Percentiles rank a stretch among this genome's conserved stretches.
Conservation (phyloP, 2,113 vertebrate genomes). For the Lepus timidus region DNA sequence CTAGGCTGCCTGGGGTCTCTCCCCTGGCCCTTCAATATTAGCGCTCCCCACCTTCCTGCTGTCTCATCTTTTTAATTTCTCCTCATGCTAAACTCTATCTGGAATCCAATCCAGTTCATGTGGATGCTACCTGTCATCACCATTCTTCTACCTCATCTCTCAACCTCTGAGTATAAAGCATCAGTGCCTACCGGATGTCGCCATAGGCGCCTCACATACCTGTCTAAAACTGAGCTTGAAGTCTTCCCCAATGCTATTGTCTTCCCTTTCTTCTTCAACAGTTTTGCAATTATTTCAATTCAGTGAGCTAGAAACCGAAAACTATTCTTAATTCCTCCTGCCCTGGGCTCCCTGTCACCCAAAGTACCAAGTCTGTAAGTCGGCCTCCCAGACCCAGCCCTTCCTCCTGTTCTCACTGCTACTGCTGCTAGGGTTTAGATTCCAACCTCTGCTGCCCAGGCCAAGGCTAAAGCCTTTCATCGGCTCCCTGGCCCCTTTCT, state of each 20-base stretch:
- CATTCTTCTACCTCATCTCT: not conserved
- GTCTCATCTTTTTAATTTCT: not conserved
- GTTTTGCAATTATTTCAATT: not conserved
- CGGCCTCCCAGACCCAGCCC: not conserved
- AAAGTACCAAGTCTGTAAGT: not conserved
- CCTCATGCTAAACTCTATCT: not conserved
- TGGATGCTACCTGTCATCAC: not conserved
- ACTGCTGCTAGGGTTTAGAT: not conserved
- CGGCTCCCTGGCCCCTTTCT: not conserved
- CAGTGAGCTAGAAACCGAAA: not conserved
- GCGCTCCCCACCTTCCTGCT: not conserved
- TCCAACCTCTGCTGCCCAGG: not conserved
- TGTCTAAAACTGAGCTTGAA: conserved; percentile 6
- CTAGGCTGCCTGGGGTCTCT: not conserved
- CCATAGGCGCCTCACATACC: not conserved
- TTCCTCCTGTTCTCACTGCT: not conserved
- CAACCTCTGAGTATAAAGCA: not conserved
- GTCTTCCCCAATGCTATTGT: not conserved
- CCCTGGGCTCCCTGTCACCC: too few species aligned
- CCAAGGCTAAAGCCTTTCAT: not conserved
- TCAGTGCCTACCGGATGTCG: not conserved
- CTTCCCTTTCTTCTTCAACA: not conserved
- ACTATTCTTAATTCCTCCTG: not conserved
- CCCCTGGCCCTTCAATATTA: not conserved
- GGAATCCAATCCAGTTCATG: not conserved